Percentiles rank a stretch among this genome's conserved stretches.
Conservation (phyloP, 2,113 vertebrate species). For the Todiramphus saurophagus region DNA sequence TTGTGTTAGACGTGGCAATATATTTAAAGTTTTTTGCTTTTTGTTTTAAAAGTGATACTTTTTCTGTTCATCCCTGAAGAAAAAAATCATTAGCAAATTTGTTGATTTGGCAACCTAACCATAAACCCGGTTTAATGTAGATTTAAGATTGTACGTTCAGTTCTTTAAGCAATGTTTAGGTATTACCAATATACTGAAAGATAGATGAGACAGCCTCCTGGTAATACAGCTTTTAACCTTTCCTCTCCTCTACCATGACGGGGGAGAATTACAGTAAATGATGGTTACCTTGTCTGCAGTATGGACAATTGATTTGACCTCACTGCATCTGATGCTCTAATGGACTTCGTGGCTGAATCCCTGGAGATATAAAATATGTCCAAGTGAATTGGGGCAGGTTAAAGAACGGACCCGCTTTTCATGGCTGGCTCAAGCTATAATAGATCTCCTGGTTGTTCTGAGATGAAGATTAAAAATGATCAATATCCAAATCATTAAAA, state of each 20-base stretch:
- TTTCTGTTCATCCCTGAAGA: background rate
- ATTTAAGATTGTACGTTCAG: conserved; percentile 13
- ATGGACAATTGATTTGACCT: conserved; percentile 87
- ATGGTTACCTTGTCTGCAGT: conserved; percentile 83
- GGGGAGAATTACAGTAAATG: conserved; percentile 89
- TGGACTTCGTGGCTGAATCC: conserved; percentile 81
- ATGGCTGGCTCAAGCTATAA: conserved; percentile 54
- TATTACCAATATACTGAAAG: conserved; percentile 71
- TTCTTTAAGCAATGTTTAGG: conserved; percentile 72
- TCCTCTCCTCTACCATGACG: conserved; percentile 86
- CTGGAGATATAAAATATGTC: conserved; percentile 78
- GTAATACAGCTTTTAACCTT: conserved; percentile 85
- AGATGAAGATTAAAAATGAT: conserved; percentile 76
- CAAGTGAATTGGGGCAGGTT: conserved; percentile 75
- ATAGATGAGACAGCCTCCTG: conserved; percentile 75
- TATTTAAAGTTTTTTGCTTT: background rate
- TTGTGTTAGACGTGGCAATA: background rate
- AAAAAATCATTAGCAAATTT: background rate
- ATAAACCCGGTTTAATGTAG: background rate
- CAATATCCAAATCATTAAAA: conserved; percentile 74
- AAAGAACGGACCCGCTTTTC: conserved; percentile 70
- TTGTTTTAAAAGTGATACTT: background rate
- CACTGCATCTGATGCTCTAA: conserved; percentile 81
- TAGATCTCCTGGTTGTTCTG: conserved; percentile 65
- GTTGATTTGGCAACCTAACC: background rate